Evolutionary conservation across 2,888 invertebrate species (phyloP), one percentile per base, ranked within the genome.

Genomic region (Auanema freiburgensis): DNA sequence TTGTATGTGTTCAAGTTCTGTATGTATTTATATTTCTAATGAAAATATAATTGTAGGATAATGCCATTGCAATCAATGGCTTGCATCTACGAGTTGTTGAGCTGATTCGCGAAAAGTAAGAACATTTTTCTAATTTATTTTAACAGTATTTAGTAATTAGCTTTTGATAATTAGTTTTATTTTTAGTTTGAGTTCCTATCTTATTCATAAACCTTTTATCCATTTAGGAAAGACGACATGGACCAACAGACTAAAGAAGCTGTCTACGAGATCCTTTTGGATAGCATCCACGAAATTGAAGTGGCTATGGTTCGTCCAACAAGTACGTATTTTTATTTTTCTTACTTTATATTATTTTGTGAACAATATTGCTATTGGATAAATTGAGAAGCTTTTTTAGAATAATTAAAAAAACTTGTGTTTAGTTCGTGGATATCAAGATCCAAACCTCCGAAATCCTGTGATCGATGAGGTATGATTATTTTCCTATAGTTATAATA

Each of bases 1-100:
- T n/a, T n/a, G n/a, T n/a, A n/a, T n/a, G n/a, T n/a, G n/a, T 50
- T 54, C n/a, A 57, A 57, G 49, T 16, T 54, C 25, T 54, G 50
- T 57, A 57, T 57, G 57, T 57, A 57, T 57, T 57, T 50, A 57
- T 57, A 57, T 57, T 57, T 57, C 21, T 57, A 57, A 54, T 57
- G 57, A 57, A n/a, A 57, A 57, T 57, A 57, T 57, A 52, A 57
- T 18, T 57, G 11, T 56, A 57, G 57, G 57, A 57, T n/a, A 50
- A 57, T 11, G 57, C 57, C 24, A 12, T 4, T 57, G 57, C 11
- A 50, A 58, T 57, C 57, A 18, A 11, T 57, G 14, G 21, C 11
- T 18, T 57, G 55, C 57, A 57, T 57, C 57, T 12, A 57, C 23
- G 49, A 57, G 57, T 53, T 6, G 21, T 11, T n/a, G 49, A 57